Base-by-base conservation (phyloP, 2,113 vertebrate genomes). In the Pagrus major region DNA sequence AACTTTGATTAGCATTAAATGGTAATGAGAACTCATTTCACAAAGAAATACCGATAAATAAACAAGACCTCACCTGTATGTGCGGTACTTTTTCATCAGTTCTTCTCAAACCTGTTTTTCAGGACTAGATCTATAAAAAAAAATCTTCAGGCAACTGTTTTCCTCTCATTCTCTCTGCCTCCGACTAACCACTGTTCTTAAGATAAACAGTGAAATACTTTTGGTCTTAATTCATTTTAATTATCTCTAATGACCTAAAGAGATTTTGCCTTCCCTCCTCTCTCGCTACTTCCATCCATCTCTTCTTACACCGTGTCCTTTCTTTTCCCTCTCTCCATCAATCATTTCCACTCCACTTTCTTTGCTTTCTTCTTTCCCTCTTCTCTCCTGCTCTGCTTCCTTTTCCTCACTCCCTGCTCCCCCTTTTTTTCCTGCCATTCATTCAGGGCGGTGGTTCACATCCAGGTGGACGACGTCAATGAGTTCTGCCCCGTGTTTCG, bases 391-490 rank as follows among this genome's bases (percentile, higher is more conserved):
- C 16, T 49, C 9, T 55, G 6, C 12, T 71, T 9, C 71, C 31
- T n/a, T n/a, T 65, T 23, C 3, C 29, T 44, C 37, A 27, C 25
- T 52, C 16, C 27, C 16, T 42, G 1, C 27, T 33, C 31, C 31
- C 33, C 27, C 20, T 14, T 9, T 42, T 21, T 35, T 37, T 66
- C 27, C 23, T 25, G 35, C 51, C 67, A n/a, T 71, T 21, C 27
- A 2, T 46, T 33, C 86, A 99, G 98, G 94, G 98, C 98, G 4
- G 96, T 98, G 89, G 98, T 99, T 60, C 98, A 99, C 76, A 96
- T 99, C 87, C 98, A 99, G 92, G 97, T 99, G 55, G 97, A 99
- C 75, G 98, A 99, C 37, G 92, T 99, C 80, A 99, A 99, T 55
- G 98, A 99, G 90, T 99, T 98, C 86, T 91, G 96, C 33, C 98